Percentiles rank a stretch among this genome's conserved stretches.
phyloP scores from a whole-genome alignment of 2,888 invertebrate genomes.

The Coelogynopora nodosa region DNA sequence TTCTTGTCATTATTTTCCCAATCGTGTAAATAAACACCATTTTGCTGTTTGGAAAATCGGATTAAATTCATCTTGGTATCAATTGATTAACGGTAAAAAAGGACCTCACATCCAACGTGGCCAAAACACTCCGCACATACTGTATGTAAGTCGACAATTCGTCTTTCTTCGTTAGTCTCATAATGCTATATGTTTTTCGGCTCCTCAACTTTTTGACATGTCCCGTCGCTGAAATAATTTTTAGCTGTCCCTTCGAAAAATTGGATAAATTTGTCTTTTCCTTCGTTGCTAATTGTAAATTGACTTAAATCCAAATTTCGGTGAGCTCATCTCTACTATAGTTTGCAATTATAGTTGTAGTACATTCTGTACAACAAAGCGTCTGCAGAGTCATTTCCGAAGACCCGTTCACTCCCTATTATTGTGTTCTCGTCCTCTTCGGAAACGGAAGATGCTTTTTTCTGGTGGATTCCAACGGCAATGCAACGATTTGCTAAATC shows the following conservation, averaged over 20 bases:
- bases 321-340: too few relatives aligned
- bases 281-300: too few relatives aligned
- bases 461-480: slow-evolving; percentile 25
- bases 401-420: background rate
- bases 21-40: background rate
- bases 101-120: background rate
- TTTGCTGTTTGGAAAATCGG: slow-evolving; percentile 1
- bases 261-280: background rate
- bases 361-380: too few relatives aligned
- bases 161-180: background rate
- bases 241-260: background rate
- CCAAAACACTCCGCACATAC: background rate
- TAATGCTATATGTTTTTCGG: background rate
- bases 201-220: slow-evolving; percentile 5
- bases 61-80: background rate
- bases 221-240: slow-evolving; percentile 11
- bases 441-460: slow-evolving; percentile 10
- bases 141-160: slow-evolving; percentile 1
- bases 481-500: slow-evolving; percentile 20
- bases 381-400: background rate
- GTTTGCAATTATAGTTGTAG: slow-evolving; percentile 12
- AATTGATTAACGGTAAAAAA: slow-evolving; percentile 8
- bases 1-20: background rate
- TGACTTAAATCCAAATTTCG: too few relatives aligned
- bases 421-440: slow-evolving; percentile 24